These are phyloP conservation scores for Cephus cinctus DNA, from an alignment of 1,140 invertebrate species.

Conservation along the genomic window DNA sequence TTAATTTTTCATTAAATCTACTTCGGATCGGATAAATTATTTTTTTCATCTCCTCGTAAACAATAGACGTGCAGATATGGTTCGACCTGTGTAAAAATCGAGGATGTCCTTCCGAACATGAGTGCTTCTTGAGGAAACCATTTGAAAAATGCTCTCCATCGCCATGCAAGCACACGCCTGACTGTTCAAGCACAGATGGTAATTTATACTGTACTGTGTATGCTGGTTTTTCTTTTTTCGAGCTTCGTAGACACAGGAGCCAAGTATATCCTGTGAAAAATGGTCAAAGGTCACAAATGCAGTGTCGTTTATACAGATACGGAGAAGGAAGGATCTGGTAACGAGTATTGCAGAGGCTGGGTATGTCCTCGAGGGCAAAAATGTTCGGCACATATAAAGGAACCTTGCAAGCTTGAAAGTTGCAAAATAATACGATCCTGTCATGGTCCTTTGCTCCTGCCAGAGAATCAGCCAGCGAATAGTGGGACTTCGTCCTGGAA, in stretches of 20 bases:
- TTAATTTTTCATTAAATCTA: slow-evolving; percentile 6
- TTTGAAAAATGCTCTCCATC: slow-evolving; percentile 17
- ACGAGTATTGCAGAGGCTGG: slow-evolving; percentile 38
- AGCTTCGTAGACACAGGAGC: background rate
- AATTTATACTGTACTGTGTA: background rate
- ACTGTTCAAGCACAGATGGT: slow-evolving; percentile 27
- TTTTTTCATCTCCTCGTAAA: slow-evolving; percentile 2
- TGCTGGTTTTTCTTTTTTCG: background rate
- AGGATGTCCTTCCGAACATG: slow-evolving; percentile 34
- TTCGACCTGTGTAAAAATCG: slow-evolving; percentile 28
- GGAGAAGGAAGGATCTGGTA: slow-evolving; percentile 1
- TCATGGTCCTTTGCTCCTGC: slow-evolving; percentile 5
- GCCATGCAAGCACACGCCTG: slow-evolving; percentile 31
- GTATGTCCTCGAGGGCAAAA: slow-evolving; percentile 35
- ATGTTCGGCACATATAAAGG: slow-evolving; percentile 21
- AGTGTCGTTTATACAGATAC: background rate
- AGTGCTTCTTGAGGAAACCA: slow-evolving; percentile 39
- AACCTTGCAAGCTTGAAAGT: slow-evolving; percentile 19
- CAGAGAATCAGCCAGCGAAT: background rate
- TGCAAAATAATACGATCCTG: slow-evolving; percentile 32
- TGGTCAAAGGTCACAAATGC: background rate
- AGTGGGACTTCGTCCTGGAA: too few relatives aligned
- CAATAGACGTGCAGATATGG: slow-evolving; percentile 35
- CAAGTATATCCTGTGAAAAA: background rate
- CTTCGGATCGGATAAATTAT: background rate